Evolutionary conservation across 2,797 vertebrate species (phyloP).

Genomic region (Pampus argenteus): DNA sequence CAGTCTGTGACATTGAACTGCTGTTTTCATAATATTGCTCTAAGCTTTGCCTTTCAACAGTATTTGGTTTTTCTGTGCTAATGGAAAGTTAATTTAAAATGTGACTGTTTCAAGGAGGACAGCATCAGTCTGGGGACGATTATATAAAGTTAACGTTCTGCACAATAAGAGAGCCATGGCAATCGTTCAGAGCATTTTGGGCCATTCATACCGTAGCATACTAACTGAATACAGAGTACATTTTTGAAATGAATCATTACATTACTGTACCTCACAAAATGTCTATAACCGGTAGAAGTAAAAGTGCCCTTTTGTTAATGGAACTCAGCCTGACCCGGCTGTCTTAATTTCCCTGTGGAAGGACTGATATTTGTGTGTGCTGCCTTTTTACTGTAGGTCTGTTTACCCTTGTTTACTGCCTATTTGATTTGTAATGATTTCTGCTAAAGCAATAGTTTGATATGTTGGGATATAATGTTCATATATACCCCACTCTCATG

Average conservation of each 20-base stretch:
- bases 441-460: background rate
- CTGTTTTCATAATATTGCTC: slow-evolving; percentile 26
- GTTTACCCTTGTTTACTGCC: background rate
- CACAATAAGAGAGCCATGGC: slow-evolving; percentile 7
- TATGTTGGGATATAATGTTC: no score
- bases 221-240: slow-evolving; percentile 12
- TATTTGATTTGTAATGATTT: background rate
- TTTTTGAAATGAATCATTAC: slow-evolving; percentile 21
- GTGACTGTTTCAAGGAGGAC: slow-evolving; percentile 16
- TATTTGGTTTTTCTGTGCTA: slow-evolving; percentile 3
- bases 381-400: background rate
- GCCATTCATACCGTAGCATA: slow-evolving; percentile 19
- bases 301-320: slow-evolving; percentile 9
- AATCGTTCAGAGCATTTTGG: slow-evolving; percentile 21
- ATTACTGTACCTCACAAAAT: slow-evolving; percentile 19
- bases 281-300: slow-evolving; percentile 1
- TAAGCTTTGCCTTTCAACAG: slow-evolving; percentile 11
- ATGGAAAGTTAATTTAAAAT: slow-evolving; percentile 20
- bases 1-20: slow-evolving; percentile 25
- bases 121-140: slow-evolving; percentile 11
- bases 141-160: slow-evolving; percentile 24
- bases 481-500: no score
- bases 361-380: background rate
- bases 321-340: background rate
- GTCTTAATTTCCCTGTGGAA: slow-evolving; percentile 3